Conservation (phyloP, 2,888 invertebrate genomes). For the Folsomia candida region DNA sequence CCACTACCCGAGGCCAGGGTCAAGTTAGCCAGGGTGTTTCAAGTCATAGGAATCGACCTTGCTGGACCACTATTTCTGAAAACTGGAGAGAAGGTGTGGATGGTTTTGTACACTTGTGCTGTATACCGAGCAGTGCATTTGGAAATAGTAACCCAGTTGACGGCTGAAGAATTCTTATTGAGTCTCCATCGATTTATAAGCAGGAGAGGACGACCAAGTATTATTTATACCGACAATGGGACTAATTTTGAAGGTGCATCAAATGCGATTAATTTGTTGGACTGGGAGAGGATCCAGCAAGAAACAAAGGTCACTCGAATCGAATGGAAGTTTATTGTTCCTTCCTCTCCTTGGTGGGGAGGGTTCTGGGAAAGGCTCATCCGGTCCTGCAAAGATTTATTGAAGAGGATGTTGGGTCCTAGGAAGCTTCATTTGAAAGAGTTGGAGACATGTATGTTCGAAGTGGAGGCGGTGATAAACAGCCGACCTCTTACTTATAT, state of each 20-base stretch:
- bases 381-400: constrained; percentile 53
- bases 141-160: constrained; percentile 46
- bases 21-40: constrained; percentile 22
- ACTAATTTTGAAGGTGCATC: constrained; percentile 46
- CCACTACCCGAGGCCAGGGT: constrained; percentile 26
- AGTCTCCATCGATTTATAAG: no score
- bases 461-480: constrained; percentile 53
- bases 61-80: constrained; percentile 49
- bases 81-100: constrained; percentile 32
- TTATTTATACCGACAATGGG: constrained; percentile 51
- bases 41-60: constrained; percentile 44
- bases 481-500: constrained; percentile 52
- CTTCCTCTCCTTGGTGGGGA: constrained; percentile 52
- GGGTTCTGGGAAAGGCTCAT: no score
- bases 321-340: constrained; percentile 53
- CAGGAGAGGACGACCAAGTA: constrained; percentile 52
- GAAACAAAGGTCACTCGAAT: constrained; percentile 28
- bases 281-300: constrained; percentile 20
- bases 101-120: constrained; percentile 51
- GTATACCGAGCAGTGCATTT: constrained; percentile 50
- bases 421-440: constrained; percentile 51
- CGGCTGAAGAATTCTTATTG: constrained; percentile 46
- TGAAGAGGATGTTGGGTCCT: constrained; percentile 53
- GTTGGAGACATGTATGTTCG: constrained; percentile 51
- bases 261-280: constrained; percentile 19